A percentile compares a stretch with the other conserved stretches of the same genome.
phyloP scores from a whole-genome alignment of 2,888 invertebrate genomes.

The Mesoligia furuncula region DNA sequence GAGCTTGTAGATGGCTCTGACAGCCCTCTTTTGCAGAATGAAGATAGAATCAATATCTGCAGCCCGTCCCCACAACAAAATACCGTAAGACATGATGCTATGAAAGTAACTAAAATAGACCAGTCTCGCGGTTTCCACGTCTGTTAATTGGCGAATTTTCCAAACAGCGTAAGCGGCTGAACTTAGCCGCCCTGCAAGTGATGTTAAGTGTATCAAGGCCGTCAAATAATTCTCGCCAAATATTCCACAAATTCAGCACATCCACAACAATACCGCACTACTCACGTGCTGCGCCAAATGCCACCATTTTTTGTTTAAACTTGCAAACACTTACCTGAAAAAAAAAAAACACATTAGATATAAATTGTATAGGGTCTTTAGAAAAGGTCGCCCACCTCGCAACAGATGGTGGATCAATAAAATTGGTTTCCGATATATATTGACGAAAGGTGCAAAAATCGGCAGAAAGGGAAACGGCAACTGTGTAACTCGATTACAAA shows the following conservation, averaged over 20 bases:
- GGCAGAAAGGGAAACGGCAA: constrained; percentile 81
- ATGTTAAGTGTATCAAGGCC: too few relatives aligned
- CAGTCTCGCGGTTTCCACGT: too few relatives aligned
- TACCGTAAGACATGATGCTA: too few relatives aligned
- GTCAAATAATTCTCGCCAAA: constrained; percentile 22
- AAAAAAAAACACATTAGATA: constrained; percentile 79
- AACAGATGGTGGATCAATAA: constrained; percentile 82
- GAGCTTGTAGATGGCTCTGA: too few relatives aligned
- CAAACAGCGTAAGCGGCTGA: too few relatives aligned
- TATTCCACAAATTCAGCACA: constrained; percentile 48
- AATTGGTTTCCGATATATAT: constrained; percentile 77
- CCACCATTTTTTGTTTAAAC: constrained; percentile 70
- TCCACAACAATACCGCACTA: constrained; percentile 64
- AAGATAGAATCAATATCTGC: too few relatives aligned
- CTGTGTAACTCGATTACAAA: constrained; percentile 75
- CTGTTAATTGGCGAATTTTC: too few relatives aligned
- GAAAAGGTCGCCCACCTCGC: constrained; percentile 80
- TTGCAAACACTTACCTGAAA: constrained; percentile 83
- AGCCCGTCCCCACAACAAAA: too few relatives aligned
- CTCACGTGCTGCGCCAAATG: constrained; percentile 74
- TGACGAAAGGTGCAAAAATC: constrained; percentile 82
- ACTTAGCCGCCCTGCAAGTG: too few relatives aligned
- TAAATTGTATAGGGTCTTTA: constrained; percentile 77
- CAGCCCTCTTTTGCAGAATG: too few relatives aligned
- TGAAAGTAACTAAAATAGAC: too few relatives aligned